Evolutionary conservation across 64 coral and sea anemone genomes (phyloP), one percentile per base, ranked within the genome.

Genomic region (Astreopora myriophthalma): DNA sequence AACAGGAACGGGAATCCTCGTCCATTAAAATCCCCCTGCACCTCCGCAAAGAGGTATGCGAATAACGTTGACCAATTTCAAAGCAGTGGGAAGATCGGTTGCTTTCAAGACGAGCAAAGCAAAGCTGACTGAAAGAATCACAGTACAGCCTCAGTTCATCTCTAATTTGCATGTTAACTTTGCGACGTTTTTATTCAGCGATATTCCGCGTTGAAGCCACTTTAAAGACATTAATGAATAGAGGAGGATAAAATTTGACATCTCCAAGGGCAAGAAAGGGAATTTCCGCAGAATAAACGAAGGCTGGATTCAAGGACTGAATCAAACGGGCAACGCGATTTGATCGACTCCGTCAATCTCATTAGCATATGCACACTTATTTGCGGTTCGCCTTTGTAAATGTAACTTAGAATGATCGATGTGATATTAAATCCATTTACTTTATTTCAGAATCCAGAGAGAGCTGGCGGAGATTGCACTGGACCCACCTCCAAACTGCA

Each of bases 401-500:
- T 37, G 57, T 37, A 13, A 38, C 20, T 64, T 74, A 35, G 5
- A 73, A 37, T n/a, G n/a, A n/a, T n/a, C n/a, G n/a, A n/a, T 68
- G 33, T 63, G 72, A 23, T 44, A n/a, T 92, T 38, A 73, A 36
- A 73, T 39, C 10, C 33, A 31, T 75, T 67, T 69, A 31, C 48
- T 85, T 76, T 68, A 10, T 82, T 82, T 36, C 76, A 96, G 95
- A 79, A 96, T 96, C 40, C 91, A 96, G 74, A 75, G 92, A 75
- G 95, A 96, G 28, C 35, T 96, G 79, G 92, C 95, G 12, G 95
- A 93, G 69, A 96, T 96, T 38, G 78, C 95, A 14, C 39, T 96
- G 74, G 95, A 96, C 22, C 95, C 95, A 63, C 95, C 95, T 22
- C 95, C 95, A 65, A 96, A 96, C 58, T 96, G 95, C 92, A 96